Base-by-base conservation (phyloP, 1,140 invertebrate species). In the Diorhabda elongata region DNA sequence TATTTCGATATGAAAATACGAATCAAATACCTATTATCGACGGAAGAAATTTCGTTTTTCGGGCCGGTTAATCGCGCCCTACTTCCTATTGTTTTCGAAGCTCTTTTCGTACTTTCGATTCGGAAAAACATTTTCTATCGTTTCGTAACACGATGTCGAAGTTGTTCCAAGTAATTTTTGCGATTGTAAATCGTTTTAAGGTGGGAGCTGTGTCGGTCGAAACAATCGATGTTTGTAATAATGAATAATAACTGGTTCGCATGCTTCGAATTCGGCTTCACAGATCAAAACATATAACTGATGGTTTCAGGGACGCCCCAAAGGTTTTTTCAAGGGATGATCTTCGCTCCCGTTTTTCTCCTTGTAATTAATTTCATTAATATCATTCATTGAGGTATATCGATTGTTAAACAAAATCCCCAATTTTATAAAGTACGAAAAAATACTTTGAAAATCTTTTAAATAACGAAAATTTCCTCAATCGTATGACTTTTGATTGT, bases 231-330 rank as follows among this genome's bases (percentile, higher is more conserved):
- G 64, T 47, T 65, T 65, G 64, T 65, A 65, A 58, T 65, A 65
- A 65, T 65, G 64, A 65, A 65, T 65, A 65, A 65, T 65, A 65
- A 65, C 64, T 47, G 64, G 64, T 65, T 65, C 56, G 64, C 64
- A 65, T 65, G 64, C 64, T 65, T 65, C 64, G 11, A 65, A 58
- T 65, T 65, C 64, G 64, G 64, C 64, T 65, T 52, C 64, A 52
- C 64, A 65, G 64, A 65, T 65, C 64, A 65, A 65, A 65, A 65
- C 64, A 65, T 58, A 58, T 64, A 65, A 65, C 64, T 65, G 64
- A 65, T 65, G 56, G 64, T 65, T 65, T 58, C 47, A 52, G 47
- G 47, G 47, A 52, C 47, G 47, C 47, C 47, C 47, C n/a, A 52
- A 52, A n/a, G n/a, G n/a, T 6, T 52, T 52, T 52, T 52, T n/a